phyloP scores from a whole-genome alignment of 1,140 invertebrate genomes.

The Brachystomella parvula region DNA sequence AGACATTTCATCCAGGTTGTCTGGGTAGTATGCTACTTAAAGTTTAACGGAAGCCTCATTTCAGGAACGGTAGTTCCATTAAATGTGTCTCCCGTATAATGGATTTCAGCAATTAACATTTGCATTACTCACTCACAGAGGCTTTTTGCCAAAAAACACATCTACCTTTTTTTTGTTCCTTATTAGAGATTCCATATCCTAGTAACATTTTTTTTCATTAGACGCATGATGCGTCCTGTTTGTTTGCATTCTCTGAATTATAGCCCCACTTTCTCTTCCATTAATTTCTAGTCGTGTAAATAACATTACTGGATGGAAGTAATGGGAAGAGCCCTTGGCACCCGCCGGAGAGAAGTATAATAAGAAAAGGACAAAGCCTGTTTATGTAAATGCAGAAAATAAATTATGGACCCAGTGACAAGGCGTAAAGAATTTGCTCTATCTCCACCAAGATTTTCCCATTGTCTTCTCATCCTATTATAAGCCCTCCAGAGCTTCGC shows the following conservation, averaged over 20 bases:
- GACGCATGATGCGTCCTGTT: too few relatives aligned
- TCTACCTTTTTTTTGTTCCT: too few relatives aligned
- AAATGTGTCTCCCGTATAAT: constrained; percentile 4
- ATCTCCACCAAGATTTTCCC: background rate
- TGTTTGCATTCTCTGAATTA: too few relatives aligned
- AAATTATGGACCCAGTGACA: background rate
- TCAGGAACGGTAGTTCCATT: background rate
- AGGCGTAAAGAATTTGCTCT: background rate
- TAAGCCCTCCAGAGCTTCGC: background rate
- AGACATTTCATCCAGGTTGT: too few relatives aligned
- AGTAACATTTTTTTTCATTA: too few relatives aligned
- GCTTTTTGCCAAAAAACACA: background rate
- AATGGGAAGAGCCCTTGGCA: too few relatives aligned
- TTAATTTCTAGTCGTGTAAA: too few relatives aligned
- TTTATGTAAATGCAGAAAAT: constrained; percentile 5
- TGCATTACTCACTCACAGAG: constrained; percentile 25
- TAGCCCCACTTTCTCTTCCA: too few relatives aligned
- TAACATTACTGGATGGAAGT: too few relatives aligned
- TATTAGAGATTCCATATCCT: too few relatives aligned
- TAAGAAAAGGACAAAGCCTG: constrained; percentile 7
- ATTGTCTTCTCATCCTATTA: background rate
- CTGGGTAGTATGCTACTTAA: too few relatives aligned
- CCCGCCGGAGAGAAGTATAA: background rate
- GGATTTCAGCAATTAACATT: constrained; percentile 32
- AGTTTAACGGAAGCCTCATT: background rate